Evolutionary conservation across 2,888 invertebrate species (phyloP), one percentile per base, ranked within the genome.

Genomic region (Drosophila acutilabella): DNA sequence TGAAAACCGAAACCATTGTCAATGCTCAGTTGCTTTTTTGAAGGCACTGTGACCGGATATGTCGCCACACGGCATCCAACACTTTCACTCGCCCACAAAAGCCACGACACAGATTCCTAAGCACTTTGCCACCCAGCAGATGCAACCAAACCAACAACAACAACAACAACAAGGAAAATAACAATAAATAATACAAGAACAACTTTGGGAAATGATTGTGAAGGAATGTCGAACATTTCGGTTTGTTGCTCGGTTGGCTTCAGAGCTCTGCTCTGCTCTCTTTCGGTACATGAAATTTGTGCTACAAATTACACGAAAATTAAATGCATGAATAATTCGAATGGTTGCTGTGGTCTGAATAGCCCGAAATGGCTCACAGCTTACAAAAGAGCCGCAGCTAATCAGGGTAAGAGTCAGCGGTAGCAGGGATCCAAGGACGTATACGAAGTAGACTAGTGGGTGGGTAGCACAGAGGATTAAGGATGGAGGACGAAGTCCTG

Each of bases 311-410:
- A 83, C 87, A 83, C 78, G 87, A 85, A 81, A 87, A 85, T 89
- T 87, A 87, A 85, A 87, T 84, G 85, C 85, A 85, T 85, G 85
- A 89, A 85, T 85, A 85, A 85, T 89, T 85, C 85, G 70, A 78
- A 89, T 87, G 89, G 85, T 89, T 89, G 74, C 89, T 87, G 84
- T 85, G 89, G 89, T 89, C 84, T 65, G 64, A 69, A 74, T 71
- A 58, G 76, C 64, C 80, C 74, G 53, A 77, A 74, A 79, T 58
- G 56, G 54, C 59, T 48, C 48, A 64, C 56, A 67, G 54, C 65
- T 16, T n/a, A 16, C 40, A 41, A 40, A 45, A n/a, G 61, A 45
- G 40, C 33, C 36, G 42, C 14, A 59, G 78, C 83, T 88, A 84
- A 88, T 88, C 83, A 83, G 70, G 59, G 67, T 33, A 14, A 14